Conservation (phyloP, 92 coral and sea anemone species). For the Pocillopora meandrina region DNA sequence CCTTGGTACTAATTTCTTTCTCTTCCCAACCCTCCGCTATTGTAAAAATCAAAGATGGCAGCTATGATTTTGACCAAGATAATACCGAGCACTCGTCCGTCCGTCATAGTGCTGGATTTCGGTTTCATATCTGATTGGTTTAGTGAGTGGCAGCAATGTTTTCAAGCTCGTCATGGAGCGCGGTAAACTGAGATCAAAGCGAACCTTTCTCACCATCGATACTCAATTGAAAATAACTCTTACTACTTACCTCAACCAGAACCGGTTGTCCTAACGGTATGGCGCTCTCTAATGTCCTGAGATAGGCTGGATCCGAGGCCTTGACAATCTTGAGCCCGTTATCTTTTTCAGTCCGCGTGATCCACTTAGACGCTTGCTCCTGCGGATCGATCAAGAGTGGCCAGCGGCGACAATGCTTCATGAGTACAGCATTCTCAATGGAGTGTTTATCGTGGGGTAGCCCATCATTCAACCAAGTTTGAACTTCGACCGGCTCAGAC, state of each 20-base stretch:
- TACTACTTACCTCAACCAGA: constrained; percentile 73
- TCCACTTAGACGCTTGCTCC: constrained; percentile 95
- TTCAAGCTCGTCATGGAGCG: no score
- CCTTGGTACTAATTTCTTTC: no score
- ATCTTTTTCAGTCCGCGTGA: constrained; percentile 79
- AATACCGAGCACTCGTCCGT: no score
- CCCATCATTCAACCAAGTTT: constrained; percentile 81
- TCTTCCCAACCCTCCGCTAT: no score
- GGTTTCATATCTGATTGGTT: no score
- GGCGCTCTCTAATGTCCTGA: constrained; percentile 83
- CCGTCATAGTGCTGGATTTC: no score
- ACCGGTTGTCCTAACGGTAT: constrained; percentile 93
- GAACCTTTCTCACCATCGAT: neutral
- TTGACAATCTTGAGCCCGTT: constrained; percentile 88
- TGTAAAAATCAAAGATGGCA: no score
- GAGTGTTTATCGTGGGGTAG: constrained; percentile 89
- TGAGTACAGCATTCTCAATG: constrained; percentile 84
- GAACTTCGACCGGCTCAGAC: constrained; percentile 84
- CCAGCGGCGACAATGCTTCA: constrained; percentile 93
- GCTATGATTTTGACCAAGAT: no score
- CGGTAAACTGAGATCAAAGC: neutral
- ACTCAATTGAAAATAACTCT: no score
- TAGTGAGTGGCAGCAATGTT: no score
- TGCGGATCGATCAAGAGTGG: constrained; percentile 97
- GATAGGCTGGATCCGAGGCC: constrained; percentile 79